Percentiles rank a stretch among this genome's conserved stretches.
phyloP scores from a whole-genome alignment of 2,113 vertebrate species.

The Bubo blakistoni region DNA sequence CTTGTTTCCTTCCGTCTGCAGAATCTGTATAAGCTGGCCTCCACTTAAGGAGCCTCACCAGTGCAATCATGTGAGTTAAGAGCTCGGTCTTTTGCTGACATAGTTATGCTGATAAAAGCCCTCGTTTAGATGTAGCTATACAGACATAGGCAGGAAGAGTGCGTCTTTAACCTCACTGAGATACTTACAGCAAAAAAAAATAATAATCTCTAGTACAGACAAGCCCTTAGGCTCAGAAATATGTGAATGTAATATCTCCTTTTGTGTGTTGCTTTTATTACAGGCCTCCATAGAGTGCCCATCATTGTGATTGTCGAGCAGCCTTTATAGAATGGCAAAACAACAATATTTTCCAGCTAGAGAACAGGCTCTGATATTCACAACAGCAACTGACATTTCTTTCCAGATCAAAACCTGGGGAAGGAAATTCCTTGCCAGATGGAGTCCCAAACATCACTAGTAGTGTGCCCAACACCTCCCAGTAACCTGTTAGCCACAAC shows the following conservation, averaged over 20 bases:
- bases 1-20: neutral
- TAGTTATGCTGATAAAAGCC: neutral
- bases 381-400: neutral
- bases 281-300: neutral
- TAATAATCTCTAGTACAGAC: neutral
- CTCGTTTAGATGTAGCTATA: neutral
- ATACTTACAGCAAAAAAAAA: neutral
- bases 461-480: neutral
- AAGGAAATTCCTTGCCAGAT: neutral
- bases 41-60: neutral
- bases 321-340: neutral
- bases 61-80: neutral
- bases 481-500: neutral
- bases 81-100: neutral
- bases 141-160: neutral
- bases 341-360: neutral
- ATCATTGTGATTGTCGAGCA: neutral
- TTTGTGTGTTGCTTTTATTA: neutral
- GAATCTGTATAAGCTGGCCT: neutral
- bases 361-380: neutral
- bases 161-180: neutral
- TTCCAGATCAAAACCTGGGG: neutral
- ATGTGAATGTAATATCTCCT: neutral
- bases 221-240: neutral
- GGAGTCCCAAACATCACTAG: neutral